Percentiles rank a stretch among this genome's conserved stretches.
phyloP scores from a whole-genome alignment of 2,113 vertebrate genomes.

The Pelusios castaneus region DNA sequence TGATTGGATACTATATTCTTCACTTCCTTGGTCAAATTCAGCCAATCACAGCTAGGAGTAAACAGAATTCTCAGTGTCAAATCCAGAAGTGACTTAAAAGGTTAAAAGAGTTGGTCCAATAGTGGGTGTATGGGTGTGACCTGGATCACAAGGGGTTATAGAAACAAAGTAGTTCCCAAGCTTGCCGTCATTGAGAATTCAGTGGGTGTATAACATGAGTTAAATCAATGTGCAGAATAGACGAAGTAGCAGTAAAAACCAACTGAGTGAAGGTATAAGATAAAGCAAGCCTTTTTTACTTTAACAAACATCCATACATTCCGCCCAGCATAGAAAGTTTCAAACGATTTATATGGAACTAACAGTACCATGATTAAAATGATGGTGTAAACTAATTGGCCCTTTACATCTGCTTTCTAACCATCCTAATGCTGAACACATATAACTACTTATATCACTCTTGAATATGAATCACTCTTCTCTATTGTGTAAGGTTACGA shows the following conservation, averaged over 20 bases:
- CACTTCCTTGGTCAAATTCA: not conserved
- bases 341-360: not conserved
- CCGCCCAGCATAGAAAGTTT: not conserved
- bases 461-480: not conserved
- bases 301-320: not conserved
- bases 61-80: not conserved
- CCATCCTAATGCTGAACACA: not conserved
- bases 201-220: not conserved
- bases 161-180: not conserved
- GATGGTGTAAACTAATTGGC: not conserved
- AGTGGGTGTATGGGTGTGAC: not conserved
- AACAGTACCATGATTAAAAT: not conserved
- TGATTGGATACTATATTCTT: not conserved
- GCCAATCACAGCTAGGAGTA: not conserved
- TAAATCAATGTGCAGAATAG: not conserved
- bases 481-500: not conserved
- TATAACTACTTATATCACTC: not conserved
- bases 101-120: not conserved
- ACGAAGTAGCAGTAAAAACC: not conserved
- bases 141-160: not conserved
- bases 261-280: not conserved
- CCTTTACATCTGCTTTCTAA: slow-evolving; percentile 2
- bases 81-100: not conserved
- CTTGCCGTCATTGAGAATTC: not conserved
- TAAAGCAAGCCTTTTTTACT: not conserved